Percentiles rank a stretch among this genome's conserved stretches.
phyloP scores from a whole-genome alignment of 2,888 invertebrate genomes.

The Odontomyia ornata region DNA sequence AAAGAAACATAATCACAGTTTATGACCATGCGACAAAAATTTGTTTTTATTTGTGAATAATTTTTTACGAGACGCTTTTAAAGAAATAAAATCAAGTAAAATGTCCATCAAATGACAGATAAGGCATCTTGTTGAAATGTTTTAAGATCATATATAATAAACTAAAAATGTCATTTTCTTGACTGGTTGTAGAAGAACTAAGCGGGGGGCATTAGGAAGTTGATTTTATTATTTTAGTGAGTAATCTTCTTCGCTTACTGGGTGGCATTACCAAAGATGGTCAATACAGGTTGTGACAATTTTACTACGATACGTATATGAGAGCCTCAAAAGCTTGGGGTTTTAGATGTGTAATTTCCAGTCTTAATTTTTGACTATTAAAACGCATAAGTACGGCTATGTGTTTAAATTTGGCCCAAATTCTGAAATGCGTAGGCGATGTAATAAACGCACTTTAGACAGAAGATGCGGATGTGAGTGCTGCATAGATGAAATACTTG shows the following conservation, averaged over 20 bases:
- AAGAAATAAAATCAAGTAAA: constrained; percentile 6
- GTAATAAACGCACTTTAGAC: no score
- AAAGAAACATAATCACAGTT: constrained; percentile 10
- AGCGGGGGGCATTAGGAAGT: no score
- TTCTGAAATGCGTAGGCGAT: not conserved
- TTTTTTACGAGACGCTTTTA: not conserved
- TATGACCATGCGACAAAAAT: constrained; percentile 22
- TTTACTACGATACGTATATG: not conserved
- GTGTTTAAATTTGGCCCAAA: not conserved
- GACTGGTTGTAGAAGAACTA: no score
- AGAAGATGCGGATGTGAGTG: no score
- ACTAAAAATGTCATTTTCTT: not conserved
- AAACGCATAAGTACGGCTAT: not conserved
- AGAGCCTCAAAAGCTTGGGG: no score
- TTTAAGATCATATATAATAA: not conserved
- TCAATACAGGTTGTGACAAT: not conserved
- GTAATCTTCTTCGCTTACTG: constrained; percentile 27
- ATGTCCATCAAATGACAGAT: constrained; percentile 9
- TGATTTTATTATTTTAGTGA: constrained; percentile 8
- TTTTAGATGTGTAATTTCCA: not conserved
- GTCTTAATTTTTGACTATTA: not conserved
- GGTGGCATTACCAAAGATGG: constrained; percentile 8
- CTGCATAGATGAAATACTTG: no score
- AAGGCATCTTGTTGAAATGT: constrained; percentile 4
- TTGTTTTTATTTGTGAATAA: not conserved